Conservation (phyloP, 2,113 vertebrate species). For the Phylloscopus trochilus region DNA sequence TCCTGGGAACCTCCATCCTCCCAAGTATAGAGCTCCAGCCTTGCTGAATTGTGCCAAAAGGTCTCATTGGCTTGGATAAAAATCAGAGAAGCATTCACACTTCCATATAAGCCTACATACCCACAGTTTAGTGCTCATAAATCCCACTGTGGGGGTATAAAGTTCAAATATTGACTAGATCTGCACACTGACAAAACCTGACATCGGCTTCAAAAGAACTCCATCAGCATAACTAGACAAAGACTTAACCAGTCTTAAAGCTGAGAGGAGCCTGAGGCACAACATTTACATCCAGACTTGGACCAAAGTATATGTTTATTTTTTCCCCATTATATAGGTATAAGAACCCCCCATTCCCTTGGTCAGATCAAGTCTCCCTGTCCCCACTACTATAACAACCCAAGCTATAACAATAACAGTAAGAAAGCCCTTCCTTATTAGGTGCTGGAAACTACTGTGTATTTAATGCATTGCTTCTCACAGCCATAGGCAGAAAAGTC, state of each 20-base stretch:
- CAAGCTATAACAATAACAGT: constrained; percentile 58
- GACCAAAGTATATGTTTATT: constrained; percentile 3
- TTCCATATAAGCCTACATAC: constrained; percentile 59
- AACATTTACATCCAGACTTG: constrained; percentile 9
- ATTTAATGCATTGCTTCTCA: constrained; percentile 17
- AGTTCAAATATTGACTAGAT: constrained; percentile 61
- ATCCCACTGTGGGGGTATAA: constrained; percentile 31
- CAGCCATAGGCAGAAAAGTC: constrained; percentile 25
- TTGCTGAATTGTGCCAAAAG: not conserved
- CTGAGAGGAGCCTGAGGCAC: not conserved
- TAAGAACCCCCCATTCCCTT: not conserved
- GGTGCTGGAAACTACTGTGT: constrained; percentile 53
- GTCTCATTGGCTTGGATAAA: constrained; percentile 43
- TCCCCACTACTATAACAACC: constrained; percentile 47
- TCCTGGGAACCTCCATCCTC: not conserved
- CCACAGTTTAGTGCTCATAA: constrained; percentile 33
- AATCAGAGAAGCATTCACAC: constrained; percentile 30
- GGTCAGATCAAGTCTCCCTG: constrained; percentile 15
- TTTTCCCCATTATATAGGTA: constrained; percentile 16
- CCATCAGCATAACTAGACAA: not conserved
- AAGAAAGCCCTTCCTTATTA: constrained; percentile 57
- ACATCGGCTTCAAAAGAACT: constrained; percentile 4
- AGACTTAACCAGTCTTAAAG: constrained; percentile 20
- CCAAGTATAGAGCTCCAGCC: not conserved
- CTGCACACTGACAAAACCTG: constrained; percentile 38